Conservation (phyloP, 2,888 invertebrate genomes). For the Drosophila siamana region DNA sequence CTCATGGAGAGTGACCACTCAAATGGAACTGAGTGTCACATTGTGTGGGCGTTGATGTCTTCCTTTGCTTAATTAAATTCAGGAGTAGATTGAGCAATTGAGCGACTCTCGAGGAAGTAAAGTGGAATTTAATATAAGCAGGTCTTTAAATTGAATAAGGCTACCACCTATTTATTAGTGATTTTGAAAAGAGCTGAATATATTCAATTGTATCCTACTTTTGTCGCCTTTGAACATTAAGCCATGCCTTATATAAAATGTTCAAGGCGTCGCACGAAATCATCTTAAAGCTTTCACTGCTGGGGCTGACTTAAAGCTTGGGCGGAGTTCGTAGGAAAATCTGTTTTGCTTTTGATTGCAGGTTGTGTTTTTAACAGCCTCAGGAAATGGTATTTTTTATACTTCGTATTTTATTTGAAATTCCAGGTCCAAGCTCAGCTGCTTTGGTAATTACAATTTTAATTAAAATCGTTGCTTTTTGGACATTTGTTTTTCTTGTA, state of each 20-base stretch:
- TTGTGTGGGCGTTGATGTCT: constrained; percentile 34
- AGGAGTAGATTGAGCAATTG: constrained; percentile 16
- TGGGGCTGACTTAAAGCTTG: neutral
- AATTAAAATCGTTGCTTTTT: constrained; percentile 59
- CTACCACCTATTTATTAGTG: too few relatives aligned
- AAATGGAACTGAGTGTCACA: constrained; percentile 39
- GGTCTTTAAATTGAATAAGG: neutral
- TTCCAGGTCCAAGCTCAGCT: neutral
- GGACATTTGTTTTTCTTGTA: constrained; percentile 27
- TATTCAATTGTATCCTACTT: too few relatives aligned
- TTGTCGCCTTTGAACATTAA: neutral
- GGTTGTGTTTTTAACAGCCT: constrained; percentile 12
- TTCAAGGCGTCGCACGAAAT: neutral
- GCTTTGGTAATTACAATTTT: constrained; percentile 52
- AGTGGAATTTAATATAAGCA: neutral
- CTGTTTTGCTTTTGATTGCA: neutral
- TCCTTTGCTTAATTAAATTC: constrained; percentile 64
- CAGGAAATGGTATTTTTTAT: neutral
- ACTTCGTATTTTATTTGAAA: constrained; percentile 5
- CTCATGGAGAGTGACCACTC: constrained; percentile 25
- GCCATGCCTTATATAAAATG: neutral
- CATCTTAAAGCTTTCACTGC: neutral
- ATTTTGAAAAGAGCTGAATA: too few relatives aligned
- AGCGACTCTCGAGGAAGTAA: neutral
- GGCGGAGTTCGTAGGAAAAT: neutral